Percentiles rank a stretch among this genome's conserved stretches.
Conservation (phyloP, 2,888 invertebrate genomes). For the Hyles lineata region DNA sequence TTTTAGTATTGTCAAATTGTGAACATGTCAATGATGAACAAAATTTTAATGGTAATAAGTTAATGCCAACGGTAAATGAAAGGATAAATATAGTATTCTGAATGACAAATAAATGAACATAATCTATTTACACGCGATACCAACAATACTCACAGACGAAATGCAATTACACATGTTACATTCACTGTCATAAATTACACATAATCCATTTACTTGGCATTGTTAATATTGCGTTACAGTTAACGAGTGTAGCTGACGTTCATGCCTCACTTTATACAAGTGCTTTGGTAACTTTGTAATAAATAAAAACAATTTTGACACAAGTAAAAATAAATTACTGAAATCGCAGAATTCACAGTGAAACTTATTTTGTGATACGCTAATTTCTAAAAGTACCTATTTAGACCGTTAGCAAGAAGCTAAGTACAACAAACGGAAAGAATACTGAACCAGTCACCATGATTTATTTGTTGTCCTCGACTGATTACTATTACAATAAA, state of each 20-base stretch:
- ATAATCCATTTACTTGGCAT: conserved; percentile 16
- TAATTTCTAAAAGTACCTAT: conserved; percentile 26
- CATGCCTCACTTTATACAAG: conserved; percentile 54
- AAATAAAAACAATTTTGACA: conserved; percentile 66
- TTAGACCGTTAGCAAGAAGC: conserved; percentile 35
- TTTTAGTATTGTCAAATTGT: conserved; percentile 79
- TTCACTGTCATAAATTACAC: neutral
- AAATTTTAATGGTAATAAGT: conserved; percentile 18
- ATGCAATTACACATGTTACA: conserved; percentile 13
- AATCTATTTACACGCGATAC: conserved; percentile 17
- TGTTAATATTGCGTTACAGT: conserved; percentile 23
- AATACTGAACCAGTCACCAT: conserved; percentile 55
- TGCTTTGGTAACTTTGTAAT: conserved; percentile 80
- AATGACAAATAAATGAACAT: conserved; percentile 17
- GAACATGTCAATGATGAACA: conserved; percentile 31
- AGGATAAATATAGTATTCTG: conserved; percentile 3
- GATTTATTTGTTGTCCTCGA: conserved; percentile 40
- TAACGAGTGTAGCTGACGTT: conserved; percentile 31
- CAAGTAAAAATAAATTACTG: conserved; percentile 53
- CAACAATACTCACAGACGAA: conserved; percentile 29
- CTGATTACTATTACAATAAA: conserved; percentile 45
- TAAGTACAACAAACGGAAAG: conserved; percentile 52
- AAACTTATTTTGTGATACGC: conserved; percentile 48
- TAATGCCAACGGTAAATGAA: conserved; percentile 16
- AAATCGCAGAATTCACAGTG: conserved; percentile 48